phyloP scores from a whole-genome alignment of 2,113 vertebrate genomes.

The Oceanites oceanicus region DNA sequence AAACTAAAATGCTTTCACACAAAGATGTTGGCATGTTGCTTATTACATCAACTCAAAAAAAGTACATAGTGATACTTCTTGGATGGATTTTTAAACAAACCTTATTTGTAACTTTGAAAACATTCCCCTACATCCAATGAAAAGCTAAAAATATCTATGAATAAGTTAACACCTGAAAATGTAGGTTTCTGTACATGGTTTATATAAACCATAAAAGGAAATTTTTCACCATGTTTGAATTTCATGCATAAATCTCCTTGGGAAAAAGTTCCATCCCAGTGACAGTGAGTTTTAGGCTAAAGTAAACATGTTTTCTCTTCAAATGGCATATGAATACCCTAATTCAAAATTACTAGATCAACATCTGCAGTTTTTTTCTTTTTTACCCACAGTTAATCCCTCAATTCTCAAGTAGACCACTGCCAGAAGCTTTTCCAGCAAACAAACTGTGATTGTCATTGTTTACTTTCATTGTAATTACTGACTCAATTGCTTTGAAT shows the following conservation, averaged over 20 bases:
- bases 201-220: not conserved
- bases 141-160: not conserved
- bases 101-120: not conserved
- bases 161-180: conserved; percentile 31
- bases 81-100: conserved; percentile 11
- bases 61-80: not conserved
- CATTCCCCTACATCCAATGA: not conserved
- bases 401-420: not conserved
- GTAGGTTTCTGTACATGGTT: conserved; percentile 3
- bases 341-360: not conserved
- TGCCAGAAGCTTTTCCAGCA: not conserved
- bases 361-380: not conserved
- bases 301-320: not conserved
- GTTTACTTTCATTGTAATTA: not conserved
- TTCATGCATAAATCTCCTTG: conserved; percentile 45
- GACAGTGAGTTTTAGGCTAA: not conserved
- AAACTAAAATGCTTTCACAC: not conserved
- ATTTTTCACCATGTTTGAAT: conserved; percentile 3
- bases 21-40: not conserved
- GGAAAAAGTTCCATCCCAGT: not conserved
- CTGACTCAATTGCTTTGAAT: not conserved
- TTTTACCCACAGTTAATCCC: not conserved
- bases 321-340: not conserved
- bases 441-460: not conserved
- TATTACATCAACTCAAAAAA: not conserved